Evolutionary conservation across 2,113 vertebrate species (phyloP), one percentile per base, ranked within the genome.

Genomic region (Bombycilla garrulus): DNA sequence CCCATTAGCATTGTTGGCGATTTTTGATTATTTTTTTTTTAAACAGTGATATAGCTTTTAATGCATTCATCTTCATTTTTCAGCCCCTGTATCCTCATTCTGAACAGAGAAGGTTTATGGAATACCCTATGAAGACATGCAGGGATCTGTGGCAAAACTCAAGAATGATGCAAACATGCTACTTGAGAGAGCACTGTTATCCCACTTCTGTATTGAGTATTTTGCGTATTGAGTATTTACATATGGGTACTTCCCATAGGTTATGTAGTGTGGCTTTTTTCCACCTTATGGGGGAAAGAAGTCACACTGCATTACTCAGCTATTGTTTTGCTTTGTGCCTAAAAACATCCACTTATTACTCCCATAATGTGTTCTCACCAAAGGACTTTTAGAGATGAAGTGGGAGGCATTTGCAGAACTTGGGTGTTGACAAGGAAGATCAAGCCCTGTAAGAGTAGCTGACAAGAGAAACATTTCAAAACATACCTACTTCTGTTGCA

Each of bases 401-500:
- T 17, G 26, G 28, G 17, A 87, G 29, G 42, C 50, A 80, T 69
- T 62, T 82, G 38, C 29, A 85, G 56, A 80, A 22, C 9, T 2
- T 70, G 4, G 6, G 14, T 57, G 31, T 8, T 65, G 17, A 72
- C 22, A 86, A 80, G 12, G 38, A 90, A 86, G 67, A 62, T 47
- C 57, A 93, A 72, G 42, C 35, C 23, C 48, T 51, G 4, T 67
- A 61, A 58, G 21, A 58, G 26, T 54, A 80, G 58, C 36, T 88
- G 60, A 51, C 6, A 84, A 67, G 22, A 58, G 26, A 60, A 90
- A 48, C 9, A 38, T 61, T 77, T 60, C 65, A 64, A 64, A 91
- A 98, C 98, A 54, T 97, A 98, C 98, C 98, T 82, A 98, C 97
- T 98, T 98, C 98, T 94, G 98, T 98, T 94, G 98, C 98, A 96